These are phyloP conservation scores for Psittacula cyanocephala DNA, from an alignment of 2,113 vertebrate genomes.

Conservation along the genomic window DNA sequence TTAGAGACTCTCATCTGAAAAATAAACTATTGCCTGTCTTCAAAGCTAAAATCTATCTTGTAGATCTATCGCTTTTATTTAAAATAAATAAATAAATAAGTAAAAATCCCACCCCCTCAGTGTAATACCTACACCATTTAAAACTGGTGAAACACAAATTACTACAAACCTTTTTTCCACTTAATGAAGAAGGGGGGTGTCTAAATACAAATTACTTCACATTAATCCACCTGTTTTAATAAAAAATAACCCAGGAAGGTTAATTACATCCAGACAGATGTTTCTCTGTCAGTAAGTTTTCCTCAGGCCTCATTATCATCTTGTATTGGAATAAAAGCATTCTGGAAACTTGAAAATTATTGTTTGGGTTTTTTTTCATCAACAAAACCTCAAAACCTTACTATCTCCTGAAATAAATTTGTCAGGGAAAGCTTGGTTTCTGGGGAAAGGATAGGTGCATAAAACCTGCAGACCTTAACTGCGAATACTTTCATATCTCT, in stretches of 20 bases:
- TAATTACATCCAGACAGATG: not conserved
- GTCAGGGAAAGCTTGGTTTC: not conserved
- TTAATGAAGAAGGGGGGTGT: not conserved
- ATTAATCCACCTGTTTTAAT: not conserved
- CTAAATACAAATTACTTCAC: not conserved
- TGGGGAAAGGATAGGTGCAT: not conserved
- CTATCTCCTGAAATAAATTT: not conserved
- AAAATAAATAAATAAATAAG: not conserved
- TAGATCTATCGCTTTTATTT: not conserved
- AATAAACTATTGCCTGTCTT: not conserved
- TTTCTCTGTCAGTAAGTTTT: not conserved
- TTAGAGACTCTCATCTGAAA: not conserved
- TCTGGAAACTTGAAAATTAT: not conserved
- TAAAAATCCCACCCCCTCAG: not conserved
- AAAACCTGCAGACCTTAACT: not conserved
- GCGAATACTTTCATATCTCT: not conserved
- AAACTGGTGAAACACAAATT: not conserved
- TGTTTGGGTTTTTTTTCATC: not conserved
- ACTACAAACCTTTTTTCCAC: not conserved
- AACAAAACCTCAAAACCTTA: not conserved
- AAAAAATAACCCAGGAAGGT: not conserved
- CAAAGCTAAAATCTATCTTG: not conserved
- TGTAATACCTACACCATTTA: not conserved
- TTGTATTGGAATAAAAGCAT: not conserved
- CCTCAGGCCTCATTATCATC: not conserved